Conservation (phyloP, 2,888 invertebrate genomes). For the Eulithis prunata region DNA sequence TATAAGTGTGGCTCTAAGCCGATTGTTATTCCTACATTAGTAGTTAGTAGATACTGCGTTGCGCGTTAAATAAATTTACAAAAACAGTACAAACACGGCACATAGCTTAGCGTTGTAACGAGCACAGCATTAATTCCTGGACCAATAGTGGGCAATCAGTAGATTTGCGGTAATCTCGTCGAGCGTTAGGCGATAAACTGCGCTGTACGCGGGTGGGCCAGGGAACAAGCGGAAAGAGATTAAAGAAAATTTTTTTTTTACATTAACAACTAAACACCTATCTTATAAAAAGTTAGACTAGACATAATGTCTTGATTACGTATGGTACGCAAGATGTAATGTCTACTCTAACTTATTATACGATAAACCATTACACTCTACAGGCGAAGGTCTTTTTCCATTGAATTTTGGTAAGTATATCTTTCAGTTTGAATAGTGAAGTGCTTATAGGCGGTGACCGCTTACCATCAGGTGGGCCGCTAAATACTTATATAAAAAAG, state of each 20-base stretch:
- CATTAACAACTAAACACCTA: too few relatives aligned
- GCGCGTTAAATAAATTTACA: constrained; percentile 58
- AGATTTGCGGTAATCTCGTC: constrained; percentile 73
- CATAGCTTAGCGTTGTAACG: constrained; percentile 28
- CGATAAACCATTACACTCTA: too few relatives aligned
- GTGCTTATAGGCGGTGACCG: too few relatives aligned
- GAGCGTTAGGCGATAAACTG: constrained; percentile 44
- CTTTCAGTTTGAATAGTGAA: not conserved
- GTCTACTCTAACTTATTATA: too few relatives aligned
- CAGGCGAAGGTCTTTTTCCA: too few relatives aligned
- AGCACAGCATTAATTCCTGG: constrained; percentile 41
- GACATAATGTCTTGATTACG: too few relatives aligned
- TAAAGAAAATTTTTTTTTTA: not conserved
- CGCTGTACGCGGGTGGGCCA: constrained; percentile 41
- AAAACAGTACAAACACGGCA: constrained; percentile 62
- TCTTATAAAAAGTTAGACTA: too few relatives aligned
- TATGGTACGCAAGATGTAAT: too few relatives aligned
- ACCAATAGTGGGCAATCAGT: constrained; percentile 71
- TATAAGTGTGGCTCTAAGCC: not conserved
- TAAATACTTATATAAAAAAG: too few relatives aligned
- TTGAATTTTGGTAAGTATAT: too few relatives aligned
- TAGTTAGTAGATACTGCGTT: constrained; percentile 6
- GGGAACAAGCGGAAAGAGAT: constrained; percentile 41
- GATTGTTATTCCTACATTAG: constrained; percentile 8
- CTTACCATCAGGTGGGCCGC: too few relatives aligned